Evolutionary conservation across 2,888 invertebrate species (phyloP), one percentile per base, ranked within the genome.

Genomic region (Koerneria pararmatus): DNA sequence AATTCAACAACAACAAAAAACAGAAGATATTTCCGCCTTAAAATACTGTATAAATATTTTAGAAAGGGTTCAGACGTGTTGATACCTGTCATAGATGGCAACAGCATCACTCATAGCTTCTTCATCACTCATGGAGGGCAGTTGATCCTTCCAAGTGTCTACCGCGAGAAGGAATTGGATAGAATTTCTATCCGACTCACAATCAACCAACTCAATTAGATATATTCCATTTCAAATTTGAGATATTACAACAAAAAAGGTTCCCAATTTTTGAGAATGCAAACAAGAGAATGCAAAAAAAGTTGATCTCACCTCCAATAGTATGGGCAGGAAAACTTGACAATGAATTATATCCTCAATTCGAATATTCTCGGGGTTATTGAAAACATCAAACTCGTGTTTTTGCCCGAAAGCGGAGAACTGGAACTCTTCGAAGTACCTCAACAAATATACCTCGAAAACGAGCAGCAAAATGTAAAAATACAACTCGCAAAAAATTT

Each of bases 1-100:
- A n/a, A n/a, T n/a, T n/a, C n/a, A n/a, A n/a, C n/a, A n/a, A n/a
- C n/a, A n/a, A n/a, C n/a, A n/a, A n/a, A n/a, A n/a, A n/a, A n/a
- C n/a, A n/a, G n/a, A n/a, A n/a, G n/a, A n/a, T n/a, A n/a, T n/a
- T n/a, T n/a, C n/a, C n/a, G n/a, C n/a, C n/a, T n/a, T n/a, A n/a
- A n/a, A n/a, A n/a, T n/a, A n/a, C n/a, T n/a, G n/a, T n/a, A n/a
- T n/a, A n/a, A n/a, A n/a, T n/a, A n/a, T n/a, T n/a, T n/a, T n/a
- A n/a, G n/a, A n/a, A n/a, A n/a, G n/a, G n/a, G n/a, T n/a, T n/a
- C n/a, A n/a, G n/a, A n/a, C n/a, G n/a, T n/a, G n/a, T n/a, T n/a
- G n/a, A 22, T 37, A 89, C 88, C 93, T 93, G 79, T 95, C 93
- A 86, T 95, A 97, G 61, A 97, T 88, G 76, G 94, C 89, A 87